phyloP scores from a whole-genome alignment of 1,140 invertebrate genomes.

The Hyphantria cunea region DNA sequence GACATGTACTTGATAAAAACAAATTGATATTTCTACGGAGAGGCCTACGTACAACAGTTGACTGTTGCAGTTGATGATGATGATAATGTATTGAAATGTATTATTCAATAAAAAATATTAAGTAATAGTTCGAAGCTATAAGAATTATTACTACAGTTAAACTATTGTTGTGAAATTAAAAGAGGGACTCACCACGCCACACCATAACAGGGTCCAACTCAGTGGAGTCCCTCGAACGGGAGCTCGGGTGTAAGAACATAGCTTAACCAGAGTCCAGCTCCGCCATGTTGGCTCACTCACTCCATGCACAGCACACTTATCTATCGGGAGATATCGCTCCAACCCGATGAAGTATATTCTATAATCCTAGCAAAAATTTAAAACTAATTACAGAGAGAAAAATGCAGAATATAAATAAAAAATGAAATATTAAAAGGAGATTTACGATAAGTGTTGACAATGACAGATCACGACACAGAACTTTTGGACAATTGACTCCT shows the following conservation, averaged over 20 bases:
- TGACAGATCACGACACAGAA: constrained; percentile 34
- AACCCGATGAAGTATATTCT: not conserved
- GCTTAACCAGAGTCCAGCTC: constrained; percentile 72
- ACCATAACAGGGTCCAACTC: constrained; percentile 70
- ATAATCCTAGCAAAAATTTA: constrained; percentile 11
- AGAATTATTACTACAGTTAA: too few species aligned
- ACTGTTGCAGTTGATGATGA: too few species aligned
- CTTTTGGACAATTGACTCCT: constrained; percentile 31
- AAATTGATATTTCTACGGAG: too few species aligned
- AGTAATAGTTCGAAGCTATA: too few species aligned
- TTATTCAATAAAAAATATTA: too few species aligned
- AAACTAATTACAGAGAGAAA: constrained; percentile 5
- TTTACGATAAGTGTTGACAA: constrained; percentile 1
- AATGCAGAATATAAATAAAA: too few species aligned
- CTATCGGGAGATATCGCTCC: not conserved
- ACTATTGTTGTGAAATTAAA: too few species aligned
- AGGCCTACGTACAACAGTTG: too few species aligned
- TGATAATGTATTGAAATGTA: too few species aligned
- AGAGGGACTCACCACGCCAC: constrained; percentile 65
- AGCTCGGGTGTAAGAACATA: constrained; percentile 77
- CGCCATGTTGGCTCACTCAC: constrained; percentile 65
- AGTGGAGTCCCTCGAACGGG: constrained; percentile 63
- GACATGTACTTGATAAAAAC: too few species aligned
- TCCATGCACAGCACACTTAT: constrained; percentile 43
- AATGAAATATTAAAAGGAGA: not conserved